Conservation (phyloP, 2,797 vertebrate genomes). For the Pampus argenteus region DNA sequence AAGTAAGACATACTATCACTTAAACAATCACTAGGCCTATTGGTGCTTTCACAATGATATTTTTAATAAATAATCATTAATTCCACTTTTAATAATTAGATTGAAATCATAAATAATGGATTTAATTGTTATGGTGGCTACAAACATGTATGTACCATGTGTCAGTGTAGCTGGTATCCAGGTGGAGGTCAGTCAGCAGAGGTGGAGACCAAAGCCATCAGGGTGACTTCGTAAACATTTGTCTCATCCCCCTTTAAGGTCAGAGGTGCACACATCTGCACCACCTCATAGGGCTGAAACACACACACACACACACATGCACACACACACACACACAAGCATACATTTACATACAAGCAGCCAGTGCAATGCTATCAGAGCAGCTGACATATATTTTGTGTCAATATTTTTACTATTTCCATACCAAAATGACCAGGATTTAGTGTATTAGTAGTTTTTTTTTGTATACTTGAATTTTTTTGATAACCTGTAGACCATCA, state of each 20-base stretch:
- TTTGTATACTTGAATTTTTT: neutral
- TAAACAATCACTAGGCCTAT: no score
- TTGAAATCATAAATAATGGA: neutral
- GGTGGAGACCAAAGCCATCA: slow-evolving; percentile 81
- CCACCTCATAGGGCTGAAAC: slow-evolving; percentile 85
- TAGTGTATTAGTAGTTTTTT: neutral
- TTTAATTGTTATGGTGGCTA: neutral
- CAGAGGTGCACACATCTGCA: slow-evolving; percentile 82
- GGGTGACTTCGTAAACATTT: slow-evolving; percentile 85
- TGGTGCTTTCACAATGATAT: no score
- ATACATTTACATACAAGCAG: slow-evolving; percentile 18
- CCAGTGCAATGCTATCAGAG: neutral
- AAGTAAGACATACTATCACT: neutral
- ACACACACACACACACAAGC: slow-evolving; percentile 18
- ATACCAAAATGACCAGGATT: neutral
- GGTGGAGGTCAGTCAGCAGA: slow-evolving; percentile 47
- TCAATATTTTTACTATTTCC: neutral
- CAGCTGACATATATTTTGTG: neutral
- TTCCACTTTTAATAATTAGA: slow-evolving; percentile 21
- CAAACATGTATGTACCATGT: neutral
- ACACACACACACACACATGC: slow-evolving; percentile 26
- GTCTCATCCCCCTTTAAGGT: slow-evolving; percentile 86
- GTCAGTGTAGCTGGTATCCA: slow-evolving; percentile 31
- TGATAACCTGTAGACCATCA: neutral
- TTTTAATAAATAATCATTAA: no score